These are phyloP conservation scores for Gadus macrocephalus DNA, from an alignment of 2,113 vertebrate genomes.

Conservation along the genomic window DNA sequence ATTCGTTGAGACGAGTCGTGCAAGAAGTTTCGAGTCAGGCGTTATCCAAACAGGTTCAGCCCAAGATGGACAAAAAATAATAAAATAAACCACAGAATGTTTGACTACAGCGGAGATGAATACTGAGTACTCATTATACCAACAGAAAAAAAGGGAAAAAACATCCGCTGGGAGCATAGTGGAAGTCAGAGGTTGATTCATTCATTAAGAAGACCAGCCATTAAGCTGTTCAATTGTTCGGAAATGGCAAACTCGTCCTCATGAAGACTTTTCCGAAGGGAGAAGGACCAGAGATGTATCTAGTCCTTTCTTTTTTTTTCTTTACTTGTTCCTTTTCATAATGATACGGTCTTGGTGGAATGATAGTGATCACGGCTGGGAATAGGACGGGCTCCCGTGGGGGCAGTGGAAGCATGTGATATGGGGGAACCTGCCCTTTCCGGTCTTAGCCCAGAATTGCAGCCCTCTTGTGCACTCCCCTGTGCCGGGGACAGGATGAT, in stretches of 20 bases:
- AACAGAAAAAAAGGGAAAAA: constrained; percentile 26
- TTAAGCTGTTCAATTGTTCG: constrained; percentile 54
- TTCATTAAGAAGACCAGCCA: constrained; percentile 39
- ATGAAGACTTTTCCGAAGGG: neutral
- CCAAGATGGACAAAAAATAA: neutral
- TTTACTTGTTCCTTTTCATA: constrained; percentile 37
- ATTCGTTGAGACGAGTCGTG: constrained; percentile 30
- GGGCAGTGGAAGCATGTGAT: constrained; percentile 31
- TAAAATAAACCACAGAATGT: constrained; percentile 12
- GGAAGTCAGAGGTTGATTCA: constrained; percentile 46
- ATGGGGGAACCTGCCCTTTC: constrained; percentile 44
- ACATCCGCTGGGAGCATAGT: constrained; percentile 30
- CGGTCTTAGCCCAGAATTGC: constrained; percentile 60
- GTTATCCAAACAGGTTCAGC: neutral
- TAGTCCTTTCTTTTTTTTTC: constrained; percentile 21
- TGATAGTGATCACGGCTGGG: constrained; percentile 62
- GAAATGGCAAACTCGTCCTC: constrained; percentile 45
- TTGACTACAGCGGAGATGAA: constrained; percentile 13
- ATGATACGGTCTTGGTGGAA: constrained; percentile 52
- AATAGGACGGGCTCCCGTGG: constrained; percentile 35
- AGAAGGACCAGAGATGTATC: constrained; percentile 24
- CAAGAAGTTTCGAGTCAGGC: neutral
- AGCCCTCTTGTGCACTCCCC: constrained; percentile 52
- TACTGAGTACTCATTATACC: constrained; percentile 22
- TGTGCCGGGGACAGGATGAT: constrained; percentile 62